Conservation (phyloP, 2,113 vertebrate species). For the Labeo rohita region DNA sequence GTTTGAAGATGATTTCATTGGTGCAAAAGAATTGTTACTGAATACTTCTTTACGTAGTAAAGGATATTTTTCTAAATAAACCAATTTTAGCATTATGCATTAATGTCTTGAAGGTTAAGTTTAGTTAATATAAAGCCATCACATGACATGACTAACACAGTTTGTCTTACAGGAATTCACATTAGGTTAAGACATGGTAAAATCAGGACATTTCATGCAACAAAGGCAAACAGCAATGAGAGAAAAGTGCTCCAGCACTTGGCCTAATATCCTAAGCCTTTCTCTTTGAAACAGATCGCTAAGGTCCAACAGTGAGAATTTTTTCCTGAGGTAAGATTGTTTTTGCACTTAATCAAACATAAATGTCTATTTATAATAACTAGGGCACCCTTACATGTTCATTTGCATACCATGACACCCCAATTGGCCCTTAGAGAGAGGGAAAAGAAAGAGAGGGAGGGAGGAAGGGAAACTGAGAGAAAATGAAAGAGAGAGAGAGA, state of each 20-base stretch:
- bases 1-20: neutral
- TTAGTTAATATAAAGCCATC: neutral
- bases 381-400: slow-evolving; percentile 57
- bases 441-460: neutral
- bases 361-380: slow-evolving; percentile 66
- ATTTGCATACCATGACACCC: slow-evolving; percentile 64
- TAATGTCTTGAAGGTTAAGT: neutral
- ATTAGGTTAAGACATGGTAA: neutral
- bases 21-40: neutral
- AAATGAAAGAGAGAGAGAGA: slow-evolving; percentile 5
- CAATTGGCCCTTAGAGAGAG: slow-evolving; percentile 58
- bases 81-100: neutral
- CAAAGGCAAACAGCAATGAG: slow-evolving; percentile 31
- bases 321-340: slow-evolving; percentile 44
- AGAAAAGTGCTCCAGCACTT: slow-evolving; percentile 28
- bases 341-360: slow-evolving; percentile 58
- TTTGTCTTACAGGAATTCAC: slow-evolving; percentile 3
- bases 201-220: slow-evolving; percentile 46
- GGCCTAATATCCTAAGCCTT: slow-evolving; percentile 33
- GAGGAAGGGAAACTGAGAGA: slow-evolving; percentile 27
- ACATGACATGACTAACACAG: neutral
- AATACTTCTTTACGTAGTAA: neutral
- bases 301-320: slow-evolving; percentile 36
- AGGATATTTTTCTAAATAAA: neutral
- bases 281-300: slow-evolving; percentile 48